A percentile compares a stretch with the other conserved stretches of the same genome.
Evolutionary conservation across 2,113 vertebrate genomes (phyloP).

Genomic region (Osmerus eperlanus): DNA sequence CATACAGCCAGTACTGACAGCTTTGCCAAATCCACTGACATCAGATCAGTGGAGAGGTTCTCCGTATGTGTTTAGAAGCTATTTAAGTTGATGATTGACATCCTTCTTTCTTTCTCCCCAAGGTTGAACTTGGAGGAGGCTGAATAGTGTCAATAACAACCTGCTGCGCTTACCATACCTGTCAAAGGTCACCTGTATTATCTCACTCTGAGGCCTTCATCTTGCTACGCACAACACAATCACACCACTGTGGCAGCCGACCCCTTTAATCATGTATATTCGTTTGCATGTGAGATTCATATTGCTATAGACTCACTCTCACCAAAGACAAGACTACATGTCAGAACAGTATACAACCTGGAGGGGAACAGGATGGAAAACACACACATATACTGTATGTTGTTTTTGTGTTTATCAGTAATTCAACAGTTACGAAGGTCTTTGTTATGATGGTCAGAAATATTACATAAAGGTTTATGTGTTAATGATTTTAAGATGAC

Average conservation of each 20-base stretch:
- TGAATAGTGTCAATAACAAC: conserved; percentile 37
- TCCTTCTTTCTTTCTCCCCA: conserved; percentile 20
- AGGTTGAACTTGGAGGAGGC: conserved; percentile 71
- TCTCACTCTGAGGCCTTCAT: conserved; percentile 60
- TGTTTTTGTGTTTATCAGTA: too few species aligned
- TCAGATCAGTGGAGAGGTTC: neutral
- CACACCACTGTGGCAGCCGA: neutral
- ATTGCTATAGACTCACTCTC: neutral
- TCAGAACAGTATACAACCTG: neutral
- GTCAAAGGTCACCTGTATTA: conserved; percentile 13
- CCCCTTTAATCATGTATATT: neutral
- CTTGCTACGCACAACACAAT: conserved; percentile 5
- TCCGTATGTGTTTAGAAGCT: neutral
- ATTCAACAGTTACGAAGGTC: too few species aligned
- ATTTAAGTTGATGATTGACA: neutral
- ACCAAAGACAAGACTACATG: neutral
- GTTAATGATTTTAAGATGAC: too few species aligned
- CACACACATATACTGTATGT: too few species aligned
- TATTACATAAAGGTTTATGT: too few species aligned
- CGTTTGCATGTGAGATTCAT: neutral
- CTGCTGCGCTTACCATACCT: neutral
- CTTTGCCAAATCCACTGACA: neutral
- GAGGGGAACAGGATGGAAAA: neutral
- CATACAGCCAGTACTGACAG: neutral
- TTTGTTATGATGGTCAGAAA: too few species aligned